Base-by-base conservation (phyloP, 2,888 invertebrate genomes). In the Pocota personata region DNA sequence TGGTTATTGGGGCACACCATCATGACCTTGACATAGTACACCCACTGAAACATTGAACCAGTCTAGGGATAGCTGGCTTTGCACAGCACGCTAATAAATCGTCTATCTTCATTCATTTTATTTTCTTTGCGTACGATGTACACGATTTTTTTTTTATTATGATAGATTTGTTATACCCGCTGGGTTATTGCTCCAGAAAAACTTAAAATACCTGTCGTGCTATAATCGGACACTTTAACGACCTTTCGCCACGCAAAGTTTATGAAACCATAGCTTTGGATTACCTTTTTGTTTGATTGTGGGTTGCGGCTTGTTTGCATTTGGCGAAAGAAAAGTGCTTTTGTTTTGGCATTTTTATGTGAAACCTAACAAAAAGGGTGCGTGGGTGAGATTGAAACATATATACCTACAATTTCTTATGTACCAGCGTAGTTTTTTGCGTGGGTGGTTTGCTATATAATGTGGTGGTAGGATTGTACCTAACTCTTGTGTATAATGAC, bases 11-110 rank as follows among this genome's bases (percentile, higher is more conserved):
- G 3, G 16, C 27, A n/a, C 14, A 21, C 27, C n/a, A 3, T 24
- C 10, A 12, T 55, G 67, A 67, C 67, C 67, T 67, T 67, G 67
- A 67, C 67, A 64, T n/a, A 16, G 16, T 32, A 40, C 67, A 52
- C 66, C 32, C 37, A 27, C 37, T 14, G 14, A 19, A 48, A 16
- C 30, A 48, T 19, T 37, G 32, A 64, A 64, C 64, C 46, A 64
- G 32, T 64, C 30, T 21, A 2, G 16, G 19, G 1, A 14, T 32
- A 48, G 32, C 19, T 16, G 27, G 19, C 21, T 32, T 64, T 30
- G 5, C 12, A 2, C 12, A 27, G 21, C 67, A 67, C 67, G 52
- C 40, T 27, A 52, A 52, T 19, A 55, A 14, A 27, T 67, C 67
- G 40, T 67, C 27, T 37, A 52, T 27, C 30, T 64, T 67, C 40